A percentile compares a stretch with the other conserved stretches of the same genome.
Evolutionary conservation across 2,888 invertebrate species (phyloP).

Genomic region (Parnassius orleans): DNA sequence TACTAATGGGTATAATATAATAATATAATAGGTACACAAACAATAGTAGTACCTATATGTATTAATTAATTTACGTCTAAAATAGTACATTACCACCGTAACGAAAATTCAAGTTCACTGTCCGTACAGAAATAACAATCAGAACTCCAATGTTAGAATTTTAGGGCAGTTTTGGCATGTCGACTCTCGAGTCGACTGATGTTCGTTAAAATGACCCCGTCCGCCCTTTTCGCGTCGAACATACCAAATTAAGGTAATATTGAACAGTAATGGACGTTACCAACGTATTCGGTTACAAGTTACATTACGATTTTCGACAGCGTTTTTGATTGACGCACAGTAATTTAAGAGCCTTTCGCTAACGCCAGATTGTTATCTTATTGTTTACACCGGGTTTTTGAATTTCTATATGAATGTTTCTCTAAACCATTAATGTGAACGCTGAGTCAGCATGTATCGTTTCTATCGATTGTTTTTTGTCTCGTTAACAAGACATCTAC

Average conservation of each 20-base stretch:
- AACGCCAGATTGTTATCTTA: conserved; percentile 58
- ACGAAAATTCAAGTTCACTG: conserved; percentile 5
- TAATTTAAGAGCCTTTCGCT: conserved; percentile 55
- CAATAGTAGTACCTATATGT: too few relatives aligned
- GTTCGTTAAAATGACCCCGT: conserved; percentile 38
- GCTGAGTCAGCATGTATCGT: conserved; percentile 47
- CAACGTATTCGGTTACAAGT: conserved; percentile 34
- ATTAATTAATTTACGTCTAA: too few relatives aligned
- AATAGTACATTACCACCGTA: too few relatives aligned
- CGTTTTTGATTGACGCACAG: conserved; percentile 64
- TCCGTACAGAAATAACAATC: conserved; percentile 16
- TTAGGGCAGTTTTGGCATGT: conserved; percentile 25
- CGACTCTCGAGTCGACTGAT: conserved; percentile 12
- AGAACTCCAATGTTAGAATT: conserved; percentile 20
- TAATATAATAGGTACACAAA: too few relatives aligned
- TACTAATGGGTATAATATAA: too few relatives aligned
- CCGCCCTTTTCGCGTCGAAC: conserved; percentile 48
- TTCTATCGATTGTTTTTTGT: conserved; percentile 31
- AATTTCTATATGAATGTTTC: conserved; percentile 36
- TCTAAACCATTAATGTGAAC: conserved; percentile 36
- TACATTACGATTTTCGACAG: conserved; percentile 45
- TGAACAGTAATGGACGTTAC: conserved; percentile 39
- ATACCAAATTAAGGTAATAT: conserved; percentile 58
- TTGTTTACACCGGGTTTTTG: conserved; percentile 53
- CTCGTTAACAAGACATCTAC: conserved; percentile 45